These are phyloP conservation scores for Austrofundulus limnaeus DNA, from an alignment of 2,113 vertebrate species.

Conservation along the genomic window DNA sequence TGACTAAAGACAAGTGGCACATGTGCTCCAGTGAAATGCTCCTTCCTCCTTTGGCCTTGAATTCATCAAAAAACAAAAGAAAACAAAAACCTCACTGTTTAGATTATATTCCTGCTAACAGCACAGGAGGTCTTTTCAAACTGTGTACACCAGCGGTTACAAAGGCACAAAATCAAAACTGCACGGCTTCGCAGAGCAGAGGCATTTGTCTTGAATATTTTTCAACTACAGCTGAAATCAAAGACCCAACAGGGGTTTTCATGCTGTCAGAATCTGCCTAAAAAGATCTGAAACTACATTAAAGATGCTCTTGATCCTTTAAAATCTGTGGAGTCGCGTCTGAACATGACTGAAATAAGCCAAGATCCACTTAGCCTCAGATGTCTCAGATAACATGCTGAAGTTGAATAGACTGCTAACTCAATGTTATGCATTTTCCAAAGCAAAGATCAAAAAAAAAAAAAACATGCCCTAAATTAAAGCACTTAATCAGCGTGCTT, in stretches of 20 bases:
- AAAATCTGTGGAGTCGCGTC: slow-evolving; percentile 28
- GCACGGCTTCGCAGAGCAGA: slow-evolving; percentile 33
- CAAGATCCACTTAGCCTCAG: slow-evolving; percentile 15
- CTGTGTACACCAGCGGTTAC: slow-evolving; percentile 5
- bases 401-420: slow-evolving; percentile 4
- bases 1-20: slow-evolving; percentile 14
- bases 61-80: too few species aligned
- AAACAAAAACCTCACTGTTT: slow-evolving; percentile 27
- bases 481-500: not conserved
- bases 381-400: slow-evolving; percentile 15
- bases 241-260: slow-evolving; percentile 24
- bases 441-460: slow-evolving; percentile 1
- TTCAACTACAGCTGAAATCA: slow-evolving; percentile 34
- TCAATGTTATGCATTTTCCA: not conserved
- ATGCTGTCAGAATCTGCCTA: slow-evolving; percentile 46
- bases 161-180: slow-evolving; percentile 17
- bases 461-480: not conserved
- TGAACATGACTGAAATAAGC: slow-evolving; percentile 42
- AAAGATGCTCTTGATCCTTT: slow-evolving; percentile 42
- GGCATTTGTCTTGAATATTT: slow-evolving; percentile 25
- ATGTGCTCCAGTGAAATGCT: not conserved
- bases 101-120: slow-evolving; percentile 30
- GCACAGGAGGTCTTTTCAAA: slow-evolving; percentile 12
- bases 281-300: slow-evolving; percentile 36
- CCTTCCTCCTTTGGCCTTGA: slow-evolving; percentile 11